Percentiles rank a stretch among this genome's conserved stretches.
Evolutionary conservation across 2,797 vertebrate species (phyloP).

Genomic region (Anas acuta): DNA sequence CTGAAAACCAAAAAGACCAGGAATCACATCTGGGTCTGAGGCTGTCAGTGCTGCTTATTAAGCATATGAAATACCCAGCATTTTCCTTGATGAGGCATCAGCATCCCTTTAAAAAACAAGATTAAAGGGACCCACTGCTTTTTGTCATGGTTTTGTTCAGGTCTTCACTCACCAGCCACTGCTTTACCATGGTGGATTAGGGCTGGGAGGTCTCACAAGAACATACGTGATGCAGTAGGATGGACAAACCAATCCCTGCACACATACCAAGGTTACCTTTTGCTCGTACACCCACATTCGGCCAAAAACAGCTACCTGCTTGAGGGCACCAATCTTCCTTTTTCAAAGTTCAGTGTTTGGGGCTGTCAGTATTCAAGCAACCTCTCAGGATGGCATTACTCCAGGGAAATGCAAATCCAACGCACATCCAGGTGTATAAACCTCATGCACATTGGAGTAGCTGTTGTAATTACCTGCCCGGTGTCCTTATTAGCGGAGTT

Average conservation of each 20-base stretch:
- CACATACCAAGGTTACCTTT: neutral
- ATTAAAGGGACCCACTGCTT: fast-evolving
- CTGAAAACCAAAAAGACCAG: neutral
- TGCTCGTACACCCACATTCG: neutral
- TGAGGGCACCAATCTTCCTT: neutral
- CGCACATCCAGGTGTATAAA: fast-evolving
- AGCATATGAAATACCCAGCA: fast-evolving
- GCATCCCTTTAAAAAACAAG: neutral
- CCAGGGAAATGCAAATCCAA: neutral
- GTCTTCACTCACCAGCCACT: neutral
- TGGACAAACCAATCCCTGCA: fast-evolving
- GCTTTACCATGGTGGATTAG: neutral
- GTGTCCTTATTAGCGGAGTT: neutral
- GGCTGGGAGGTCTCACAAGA: neutral
- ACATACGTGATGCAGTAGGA: neutral
- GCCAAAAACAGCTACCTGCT: neutral
- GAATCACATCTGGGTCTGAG: fast-evolving
- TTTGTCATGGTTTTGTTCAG: neutral
- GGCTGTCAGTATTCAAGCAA: no score
- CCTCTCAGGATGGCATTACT: neutral
- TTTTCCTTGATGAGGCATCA: neutral
- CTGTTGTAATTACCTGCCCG: neutral
- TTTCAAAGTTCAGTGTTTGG: neutral
- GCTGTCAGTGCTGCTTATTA: fast-evolving
- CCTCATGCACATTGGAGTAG: fast-evolving